These are phyloP conservation scores for Epirrhoe alternata DNA, from an alignment of 2,888 invertebrate genomes.

Conservation along the genomic window DNA sequence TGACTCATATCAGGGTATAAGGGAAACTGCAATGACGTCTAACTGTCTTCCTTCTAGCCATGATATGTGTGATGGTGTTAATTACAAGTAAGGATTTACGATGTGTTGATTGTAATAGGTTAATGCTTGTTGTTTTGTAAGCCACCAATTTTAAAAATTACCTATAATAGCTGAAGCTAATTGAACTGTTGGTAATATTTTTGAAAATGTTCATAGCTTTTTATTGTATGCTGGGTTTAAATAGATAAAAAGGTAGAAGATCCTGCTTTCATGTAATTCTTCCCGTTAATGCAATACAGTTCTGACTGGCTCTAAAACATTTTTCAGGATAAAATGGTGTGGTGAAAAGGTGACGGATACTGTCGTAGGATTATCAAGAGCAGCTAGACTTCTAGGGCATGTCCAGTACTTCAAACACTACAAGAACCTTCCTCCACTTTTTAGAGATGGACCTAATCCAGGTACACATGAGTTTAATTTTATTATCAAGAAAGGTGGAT, in stretches of 20 bases:
- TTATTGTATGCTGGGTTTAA: too few relatives aligned
- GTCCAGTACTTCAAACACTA: constrained; percentile 88
- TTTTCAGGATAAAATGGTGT: constrained; percentile 78
- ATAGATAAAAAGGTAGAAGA: too few relatives aligned
- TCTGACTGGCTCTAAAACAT: neutral
- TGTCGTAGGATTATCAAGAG: constrained; percentile 68
- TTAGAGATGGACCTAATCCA: constrained; percentile 83
- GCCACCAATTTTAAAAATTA: too few relatives aligned
- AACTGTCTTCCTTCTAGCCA: constrained; percentile 89
- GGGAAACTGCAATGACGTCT: constrained; percentile 84
- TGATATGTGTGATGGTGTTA: constrained; percentile 88
- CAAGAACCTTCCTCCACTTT: constrained; percentile 79
- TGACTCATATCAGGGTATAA: constrained; percentile 85
- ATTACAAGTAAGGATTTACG: constrained; percentile 82
- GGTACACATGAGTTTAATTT: constrained; percentile 54
- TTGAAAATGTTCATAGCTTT: too few relatives aligned
- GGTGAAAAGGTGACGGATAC: constrained; percentile 70
- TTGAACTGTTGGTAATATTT: too few relatives aligned
- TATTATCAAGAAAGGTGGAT: too few relatives aligned
- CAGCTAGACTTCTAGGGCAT: constrained; percentile 84
- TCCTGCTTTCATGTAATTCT: too few relatives aligned
- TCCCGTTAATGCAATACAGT: too few relatives aligned
- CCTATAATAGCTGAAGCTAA: too few relatives aligned
- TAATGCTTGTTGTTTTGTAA: too few relatives aligned
- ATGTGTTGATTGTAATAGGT: too few relatives aligned